Evolutionary conservation across 2,797 vertebrate species (phyloP), one percentile per base, ranked within the genome.

Genomic region (Pangasius sanitwongsei): DNA sequence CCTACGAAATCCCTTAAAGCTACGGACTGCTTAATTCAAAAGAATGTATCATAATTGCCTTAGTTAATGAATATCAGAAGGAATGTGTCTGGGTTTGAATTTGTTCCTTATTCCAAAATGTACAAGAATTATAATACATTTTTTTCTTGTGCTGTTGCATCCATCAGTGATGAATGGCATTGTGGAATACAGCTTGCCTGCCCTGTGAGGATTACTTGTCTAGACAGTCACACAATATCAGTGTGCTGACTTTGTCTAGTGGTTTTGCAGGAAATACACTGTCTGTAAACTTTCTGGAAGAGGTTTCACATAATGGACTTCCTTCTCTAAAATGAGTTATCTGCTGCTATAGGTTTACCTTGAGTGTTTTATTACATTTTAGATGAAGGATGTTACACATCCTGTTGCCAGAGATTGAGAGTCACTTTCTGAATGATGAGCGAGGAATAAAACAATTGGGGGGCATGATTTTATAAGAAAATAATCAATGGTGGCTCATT

Each of bases 231-330:
- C 50, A 87, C 41, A 65, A 74, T 57, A 74, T 34, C 67, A 28
- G 44, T 34, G 34, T 61, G 65, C 34, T 59, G 87, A 31, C 53
- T 59, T 34, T 61, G 37, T 75, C 55, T 23, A 41, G 70, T 72
- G 61, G 57, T 84, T 83, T 44, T 63, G 87, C 55, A 77, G 81
- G 69, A 53, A 88, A 84, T 37, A 34, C 61, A 41, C 8, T 37
- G 75, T 81, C 75, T 80, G 86, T 67, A 78, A 25, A 67, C 75
- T 78, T 87, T 80, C 86, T 67, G 59, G 31, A 80, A 83, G 83
- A 77, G 69, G 69, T 74, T 65, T 88, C 53, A 50, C 44, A 53
- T 69, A 53, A 44, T 87, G 61, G 44, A 87, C 61, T 87, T 80
- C 44, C 77, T 87, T 20, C 31, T 50, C 86, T 63, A 87, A 86